Percentiles rank a stretch among this genome's conserved stretches.
Conservation (phyloP, 2,797 vertebrate genomes). For the Sebastes miniatus region DNA sequence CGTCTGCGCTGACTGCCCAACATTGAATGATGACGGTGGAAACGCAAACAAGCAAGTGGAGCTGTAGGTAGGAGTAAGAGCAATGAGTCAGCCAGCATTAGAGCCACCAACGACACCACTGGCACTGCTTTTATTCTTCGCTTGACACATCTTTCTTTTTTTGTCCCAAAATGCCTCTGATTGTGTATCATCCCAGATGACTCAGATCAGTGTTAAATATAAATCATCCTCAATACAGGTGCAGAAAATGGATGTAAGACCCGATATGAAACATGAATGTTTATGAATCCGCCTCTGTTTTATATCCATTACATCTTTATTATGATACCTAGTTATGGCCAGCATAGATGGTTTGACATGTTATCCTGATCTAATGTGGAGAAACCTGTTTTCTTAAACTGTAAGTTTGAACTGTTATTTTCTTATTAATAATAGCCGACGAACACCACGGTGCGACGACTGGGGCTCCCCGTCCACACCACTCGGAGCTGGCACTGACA, state of each 20-base stretch:
- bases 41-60: constrained; percentile 16
- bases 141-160: constrained; percentile 5
- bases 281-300: not conserved
- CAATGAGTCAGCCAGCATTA: constrained; percentile 55
- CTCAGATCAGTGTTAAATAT: constrained; percentile 44
- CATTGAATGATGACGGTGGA: constrained; percentile 11
- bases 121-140: constrained; percentile 7
- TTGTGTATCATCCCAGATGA: constrained; percentile 38
- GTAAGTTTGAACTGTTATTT: not conserved
- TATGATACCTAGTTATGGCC: not conserved
- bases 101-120: constrained; percentile 15
- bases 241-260: not conserved
- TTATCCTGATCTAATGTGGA: not conserved
- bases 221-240: constrained; percentile 9
- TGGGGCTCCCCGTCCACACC: no score
- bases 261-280: not conserved
- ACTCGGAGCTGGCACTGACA: no score
- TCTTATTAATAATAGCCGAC: no score
- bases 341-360: not conserved
- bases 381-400: not conserved
- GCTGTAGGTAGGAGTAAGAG: constrained; percentile 53
- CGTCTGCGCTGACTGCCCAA: not conserved
- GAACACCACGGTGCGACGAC: no score
- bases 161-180: constrained; percentile 3
- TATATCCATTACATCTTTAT: not conserved